Conservation (phyloP, 2,113 vertebrate species). For the Callionymus lyra region DNA sequence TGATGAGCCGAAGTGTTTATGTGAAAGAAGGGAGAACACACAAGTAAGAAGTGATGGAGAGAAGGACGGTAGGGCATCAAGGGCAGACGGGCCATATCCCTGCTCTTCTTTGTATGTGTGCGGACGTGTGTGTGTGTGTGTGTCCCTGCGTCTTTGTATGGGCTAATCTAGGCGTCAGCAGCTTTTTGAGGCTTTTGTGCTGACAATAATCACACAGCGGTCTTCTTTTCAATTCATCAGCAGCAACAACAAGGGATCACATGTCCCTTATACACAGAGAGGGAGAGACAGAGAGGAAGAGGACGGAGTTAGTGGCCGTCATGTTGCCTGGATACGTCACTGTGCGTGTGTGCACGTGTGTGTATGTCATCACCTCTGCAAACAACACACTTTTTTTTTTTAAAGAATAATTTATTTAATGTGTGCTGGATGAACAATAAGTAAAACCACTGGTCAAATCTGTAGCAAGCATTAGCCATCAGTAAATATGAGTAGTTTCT, state of each 20-base stretch:
- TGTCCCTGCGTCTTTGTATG: constrained; percentile 62
- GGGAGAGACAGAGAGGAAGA: constrained; percentile 10
- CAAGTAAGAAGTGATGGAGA: constrained; percentile 1
- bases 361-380: constrained; percentile 25
- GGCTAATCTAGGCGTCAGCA: constrained; percentile 89
- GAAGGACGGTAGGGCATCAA: constrained; percentile 28
- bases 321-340: constrained; percentile 58
- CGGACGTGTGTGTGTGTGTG: constrained; percentile 16
- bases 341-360: constrained; percentile 4
- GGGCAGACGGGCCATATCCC: constrained; percentile 36
- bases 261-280: constrained; percentile 50
- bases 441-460: constrained; percentile 64
- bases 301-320: constrained; percentile 42
- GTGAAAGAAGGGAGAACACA: constrained; percentile 4
- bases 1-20: no score
- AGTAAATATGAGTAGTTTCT: constrained; percentile 64
- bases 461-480: constrained; percentile 68
- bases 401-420: constrained; percentile 74
- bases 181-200: constrained; percentile 93
- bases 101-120: constrained; percentile 17
- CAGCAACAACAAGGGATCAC: constrained; percentile 73
- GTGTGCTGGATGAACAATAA: constrained; percentile 66
- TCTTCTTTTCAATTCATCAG: constrained; percentile 87
- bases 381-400: constrained; percentile 10
- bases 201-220: constrained; percentile 82